Evolutionary conservation across 2,113 vertebrate genomes (phyloP).

Genomic region (Saimiri boliviensis): DNA sequence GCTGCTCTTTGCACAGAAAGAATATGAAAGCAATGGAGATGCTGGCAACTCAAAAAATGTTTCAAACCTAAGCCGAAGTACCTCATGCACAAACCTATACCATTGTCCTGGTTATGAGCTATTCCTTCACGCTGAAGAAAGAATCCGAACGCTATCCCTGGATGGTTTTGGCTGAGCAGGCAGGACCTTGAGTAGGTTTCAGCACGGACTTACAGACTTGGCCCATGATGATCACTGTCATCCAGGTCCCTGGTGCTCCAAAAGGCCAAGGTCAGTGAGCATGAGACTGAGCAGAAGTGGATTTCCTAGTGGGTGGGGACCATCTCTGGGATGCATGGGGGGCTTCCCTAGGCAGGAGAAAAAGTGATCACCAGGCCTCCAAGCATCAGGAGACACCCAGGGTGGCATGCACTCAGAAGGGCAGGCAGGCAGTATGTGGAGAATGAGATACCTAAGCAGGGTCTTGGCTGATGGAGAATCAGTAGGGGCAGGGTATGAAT

Average conservation of each 20-base stretch:
- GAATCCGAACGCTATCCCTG: accelerated
- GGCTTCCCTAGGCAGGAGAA: neutral
- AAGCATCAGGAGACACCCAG: accelerated
- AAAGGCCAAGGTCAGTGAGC: neutral
- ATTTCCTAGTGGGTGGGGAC: accelerated
- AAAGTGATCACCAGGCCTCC: neutral
- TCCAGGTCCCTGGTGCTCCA: neutral
- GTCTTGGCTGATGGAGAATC: too few species aligned
- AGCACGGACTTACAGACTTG: neutral
- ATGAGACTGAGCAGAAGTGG: neutral
- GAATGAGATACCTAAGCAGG: too few species aligned
- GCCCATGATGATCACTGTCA: accelerated
- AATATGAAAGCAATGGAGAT: neutral
- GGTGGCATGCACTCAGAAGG: accelerated
- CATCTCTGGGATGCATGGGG: too few species aligned
- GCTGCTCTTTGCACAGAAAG: neutral
- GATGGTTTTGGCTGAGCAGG: too few species aligned
- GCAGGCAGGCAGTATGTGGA: accelerated
- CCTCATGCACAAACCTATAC: neutral
- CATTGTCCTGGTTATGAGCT: accelerated
- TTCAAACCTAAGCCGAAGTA: neutral
- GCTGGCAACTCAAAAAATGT: too few species aligned
- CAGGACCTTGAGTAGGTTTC: neutral
- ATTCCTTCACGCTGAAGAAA: accelerated
- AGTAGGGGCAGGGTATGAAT: accelerated